Conservation (phyloP, 2,797 vertebrate species). For the Premnoplex brunnescens region DNA sequence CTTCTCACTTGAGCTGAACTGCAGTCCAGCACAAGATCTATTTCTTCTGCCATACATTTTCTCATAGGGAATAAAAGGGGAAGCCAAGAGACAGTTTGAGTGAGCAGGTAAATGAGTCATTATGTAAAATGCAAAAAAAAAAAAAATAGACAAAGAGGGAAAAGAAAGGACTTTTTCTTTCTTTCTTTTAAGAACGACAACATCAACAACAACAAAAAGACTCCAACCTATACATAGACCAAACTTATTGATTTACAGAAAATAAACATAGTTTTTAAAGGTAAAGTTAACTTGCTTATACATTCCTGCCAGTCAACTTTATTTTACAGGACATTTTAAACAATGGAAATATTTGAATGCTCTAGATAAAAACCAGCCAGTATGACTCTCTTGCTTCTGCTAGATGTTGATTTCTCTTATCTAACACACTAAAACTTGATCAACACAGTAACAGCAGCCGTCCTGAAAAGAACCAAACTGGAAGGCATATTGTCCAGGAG, state of each 20-base stretch:
- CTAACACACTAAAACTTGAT: neutral
- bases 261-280: neutral
- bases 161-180: neutral
- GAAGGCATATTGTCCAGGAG: neutral
- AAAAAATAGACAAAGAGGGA: neutral
- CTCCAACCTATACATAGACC: neutral
- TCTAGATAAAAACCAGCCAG: neutral
- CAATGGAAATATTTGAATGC: neutral
- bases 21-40: neutral
- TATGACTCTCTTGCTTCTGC: neutral
- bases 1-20: neutral
- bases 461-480: neutral
- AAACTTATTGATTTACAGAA: neutral
- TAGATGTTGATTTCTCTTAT: neutral
- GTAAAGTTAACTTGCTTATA: neutral
- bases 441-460: neutral
- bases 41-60: neutral
- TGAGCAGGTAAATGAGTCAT: neutral
- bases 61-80: neutral
- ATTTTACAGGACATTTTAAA: neutral
- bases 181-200: no score
- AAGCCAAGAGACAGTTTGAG: neutral
- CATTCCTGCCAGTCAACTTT: neutral
- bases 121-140: accelerated
- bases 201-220: neutral